These are phyloP conservation scores for Corbicula japonica DNA, from an alignment of 2,888 invertebrate species.

Conservation along the genomic window DNA sequence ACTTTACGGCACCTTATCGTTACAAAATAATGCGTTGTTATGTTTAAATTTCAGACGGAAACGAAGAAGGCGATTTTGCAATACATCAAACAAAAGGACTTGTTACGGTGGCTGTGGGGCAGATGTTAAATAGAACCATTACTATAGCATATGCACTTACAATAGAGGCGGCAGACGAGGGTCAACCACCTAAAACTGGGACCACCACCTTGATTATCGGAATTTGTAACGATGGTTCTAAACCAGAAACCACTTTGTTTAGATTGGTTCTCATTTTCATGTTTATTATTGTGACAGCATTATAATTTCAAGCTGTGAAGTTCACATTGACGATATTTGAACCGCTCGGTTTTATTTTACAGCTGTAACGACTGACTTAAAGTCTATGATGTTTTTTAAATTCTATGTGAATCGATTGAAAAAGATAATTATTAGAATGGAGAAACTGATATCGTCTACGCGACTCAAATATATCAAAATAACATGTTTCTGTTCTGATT, in stretches of 20 bases:
- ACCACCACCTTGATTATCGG: constrained; percentile 46
- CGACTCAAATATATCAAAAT: too few species aligned
- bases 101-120: constrained; percentile 43
- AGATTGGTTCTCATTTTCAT: neutral
- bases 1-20: too few species aligned
- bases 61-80: constrained; percentile 32
- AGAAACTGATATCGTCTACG: too few species aligned
- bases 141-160: constrained; percentile 51
- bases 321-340: too few species aligned
- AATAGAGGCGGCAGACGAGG: constrained; percentile 49
- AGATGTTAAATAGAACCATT: constrained; percentile 30
- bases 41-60: constrained; percentile 39
- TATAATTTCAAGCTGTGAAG: neutral
- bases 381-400: too few species aligned
- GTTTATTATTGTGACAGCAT: neutral
- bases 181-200: constrained; percentile 46
- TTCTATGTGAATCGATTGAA: too few species aligned
- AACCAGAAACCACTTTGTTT: neutral
- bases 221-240: constrained; percentile 22
- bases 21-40: too few species aligned
- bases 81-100: constrained; percentile 28
- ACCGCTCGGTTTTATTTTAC: too few species aligned
- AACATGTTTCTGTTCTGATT: too few species aligned
- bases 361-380: too few species aligned
- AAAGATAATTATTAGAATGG: too few species aligned